phyloP scores from a whole-genome alignment of 2,113 vertebrate genomes.

The Periophthalmodon schlosseri region DNA sequence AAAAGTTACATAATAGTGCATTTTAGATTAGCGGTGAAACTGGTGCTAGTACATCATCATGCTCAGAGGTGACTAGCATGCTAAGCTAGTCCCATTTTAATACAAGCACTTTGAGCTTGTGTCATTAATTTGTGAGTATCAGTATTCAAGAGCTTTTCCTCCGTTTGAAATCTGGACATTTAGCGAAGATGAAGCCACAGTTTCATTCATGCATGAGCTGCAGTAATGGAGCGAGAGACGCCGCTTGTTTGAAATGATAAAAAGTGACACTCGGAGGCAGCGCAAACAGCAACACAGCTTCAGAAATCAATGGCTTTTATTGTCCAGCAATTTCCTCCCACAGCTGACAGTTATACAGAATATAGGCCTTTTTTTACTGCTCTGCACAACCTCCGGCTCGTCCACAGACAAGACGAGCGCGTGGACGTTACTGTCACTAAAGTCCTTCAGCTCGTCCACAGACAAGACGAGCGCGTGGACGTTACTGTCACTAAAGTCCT shows the following conservation, averaged over 20 bases:
- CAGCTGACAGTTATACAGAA: conserved; percentile 45
- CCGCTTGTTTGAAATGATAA: conserved; percentile 46
- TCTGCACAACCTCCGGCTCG: conserved; percentile 24
- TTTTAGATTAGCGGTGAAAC: no score
- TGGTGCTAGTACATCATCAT: no score
- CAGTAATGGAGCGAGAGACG: conserved; percentile 9
- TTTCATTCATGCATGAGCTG: conserved; percentile 10
- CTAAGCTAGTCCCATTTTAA: no score
- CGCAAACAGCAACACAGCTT: conserved; percentile 39
- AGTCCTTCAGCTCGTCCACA: conserved; percentile 29
- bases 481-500: conserved; percentile 30
- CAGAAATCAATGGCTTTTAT: conserved; percentile 42
- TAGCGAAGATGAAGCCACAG: conserved; percentile 11
- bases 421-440: conserved; percentile 48
- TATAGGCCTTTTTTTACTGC: conserved; percentile 39
- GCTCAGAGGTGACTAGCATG: no score
- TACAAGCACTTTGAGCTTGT: no score
- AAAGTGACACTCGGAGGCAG: conserved; percentile 45
- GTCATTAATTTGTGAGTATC: neutral
- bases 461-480: conserved; percentile 37
- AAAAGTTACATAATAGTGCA: no score
- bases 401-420: conserved; percentile 34
- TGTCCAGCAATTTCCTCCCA: conserved; percentile 34
- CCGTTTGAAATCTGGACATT: neutral
- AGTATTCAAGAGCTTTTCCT: neutral